These are phyloP conservation scores for Phortica magna DNA, from an alignment of 2,888 invertebrate species.

Conservation along the genomic window DNA sequence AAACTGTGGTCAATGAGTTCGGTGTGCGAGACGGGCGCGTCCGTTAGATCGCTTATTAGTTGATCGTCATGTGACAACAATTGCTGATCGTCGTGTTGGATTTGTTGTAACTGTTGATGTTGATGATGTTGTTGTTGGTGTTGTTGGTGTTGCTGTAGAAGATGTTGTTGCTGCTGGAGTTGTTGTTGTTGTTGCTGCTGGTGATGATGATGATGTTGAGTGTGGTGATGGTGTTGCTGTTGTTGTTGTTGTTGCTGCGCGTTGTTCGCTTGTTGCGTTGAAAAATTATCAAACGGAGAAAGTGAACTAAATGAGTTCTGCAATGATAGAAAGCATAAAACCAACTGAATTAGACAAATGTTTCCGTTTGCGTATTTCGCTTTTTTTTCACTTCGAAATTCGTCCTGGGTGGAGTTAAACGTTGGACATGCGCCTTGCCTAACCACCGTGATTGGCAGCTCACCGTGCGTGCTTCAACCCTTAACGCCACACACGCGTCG, in stretches of 20 bases:
- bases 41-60: constrained; percentile 68
- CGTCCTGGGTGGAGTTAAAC: constrained; percentile 56
- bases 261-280: constrained; percentile 72
- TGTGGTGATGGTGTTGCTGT: constrained; percentile 57
- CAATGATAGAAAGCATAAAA: constrained; percentile 61
- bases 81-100: constrained; percentile 41
- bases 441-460: not conserved
- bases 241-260: constrained; percentile 68
- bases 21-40: constrained; percentile 68
- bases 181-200: constrained; percentile 65
- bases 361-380: not conserved
- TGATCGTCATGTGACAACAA: constrained; percentile 71
- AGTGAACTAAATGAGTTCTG: constrained; percentile 78
- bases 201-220: constrained; percentile 61
- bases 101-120: constrained; percentile 51
- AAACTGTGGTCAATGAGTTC: constrained; percentile 73
- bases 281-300: constrained; percentile 78
- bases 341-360: constrained; percentile 61
- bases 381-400: not conserved
- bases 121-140: constrained; percentile 32
- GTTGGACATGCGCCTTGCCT: constrained; percentile 58
- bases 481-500: constrained; percentile 18
- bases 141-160: constrained; percentile 66
- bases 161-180: constrained; percentile 56
- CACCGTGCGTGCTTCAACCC: constrained; percentile 53